A percentile compares a stretch with the other conserved stretches of the same genome.
Conservation (phyloP, 2,888 invertebrate species). For the Spisula subtruncata region DNA sequence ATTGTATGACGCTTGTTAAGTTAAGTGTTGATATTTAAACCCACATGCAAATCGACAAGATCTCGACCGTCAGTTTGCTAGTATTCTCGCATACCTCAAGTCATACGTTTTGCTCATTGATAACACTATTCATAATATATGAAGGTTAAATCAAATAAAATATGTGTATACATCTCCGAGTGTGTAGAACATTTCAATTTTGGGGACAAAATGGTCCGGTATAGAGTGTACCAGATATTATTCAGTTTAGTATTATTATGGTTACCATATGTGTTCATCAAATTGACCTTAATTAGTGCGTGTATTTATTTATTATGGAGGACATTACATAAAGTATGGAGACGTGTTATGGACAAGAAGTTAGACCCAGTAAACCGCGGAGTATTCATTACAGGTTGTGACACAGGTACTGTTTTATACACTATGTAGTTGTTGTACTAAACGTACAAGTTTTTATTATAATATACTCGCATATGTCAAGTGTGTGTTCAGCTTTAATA, state of each 20-base stretch:
- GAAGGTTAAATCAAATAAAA: conserved; percentile 6
- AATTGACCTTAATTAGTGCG: background rate
- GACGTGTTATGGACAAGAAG: background rate
- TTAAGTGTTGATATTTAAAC: background rate
- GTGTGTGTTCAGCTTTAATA: background rate
- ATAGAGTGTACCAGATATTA: conserved; percentile 29
- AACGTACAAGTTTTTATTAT: no score
- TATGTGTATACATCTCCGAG: conserved; percentile 14
- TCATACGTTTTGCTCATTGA: background rate
- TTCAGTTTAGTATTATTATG: conserved; percentile 31
- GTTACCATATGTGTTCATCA: conserved; percentile 33
- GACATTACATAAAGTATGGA: background rate
- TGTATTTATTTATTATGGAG: background rate
- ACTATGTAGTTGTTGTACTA: background rate
- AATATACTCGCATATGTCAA: no score
- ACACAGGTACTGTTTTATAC: no score
- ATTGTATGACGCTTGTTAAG: background rate
- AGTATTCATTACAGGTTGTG: conserved; percentile 66
- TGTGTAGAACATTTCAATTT: background rate
- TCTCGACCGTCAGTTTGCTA: no score
- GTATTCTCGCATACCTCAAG: background rate
- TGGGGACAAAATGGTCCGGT: conserved; percentile 4
- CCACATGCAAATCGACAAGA: background rate
- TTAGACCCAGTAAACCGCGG: conserved; percentile 31
- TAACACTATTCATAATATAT: background rate